A percentile compares a stretch with the other conserved stretches of the same genome.
Conservation (phyloP, 2,888 invertebrate species). For the Auanema freiburgensis region DNA sequence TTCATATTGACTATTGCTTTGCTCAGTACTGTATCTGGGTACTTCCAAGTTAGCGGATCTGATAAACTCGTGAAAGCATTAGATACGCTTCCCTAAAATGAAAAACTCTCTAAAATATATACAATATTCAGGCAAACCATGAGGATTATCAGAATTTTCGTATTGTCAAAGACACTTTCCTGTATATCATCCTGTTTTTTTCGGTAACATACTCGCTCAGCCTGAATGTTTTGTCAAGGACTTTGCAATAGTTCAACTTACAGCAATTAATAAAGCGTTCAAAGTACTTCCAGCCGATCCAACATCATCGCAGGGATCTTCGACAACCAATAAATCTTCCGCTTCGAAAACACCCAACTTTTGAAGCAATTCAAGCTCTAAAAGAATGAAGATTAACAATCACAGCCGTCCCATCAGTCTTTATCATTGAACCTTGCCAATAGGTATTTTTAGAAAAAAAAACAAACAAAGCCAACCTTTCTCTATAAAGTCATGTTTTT, state of each 20-base stretch:
- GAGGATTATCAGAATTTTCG: no score
- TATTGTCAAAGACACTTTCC: no score
- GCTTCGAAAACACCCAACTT: slow-evolving; percentile 13
- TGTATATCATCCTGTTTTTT: no score
- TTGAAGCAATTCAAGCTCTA: slow-evolving; percentile 17
- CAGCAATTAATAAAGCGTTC: slow-evolving; percentile 68
- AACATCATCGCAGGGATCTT: slow-evolving; percentile 40
- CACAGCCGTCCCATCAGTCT: background rate
- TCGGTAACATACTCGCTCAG: no score
- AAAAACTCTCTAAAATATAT: no score
- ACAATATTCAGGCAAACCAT: no score
- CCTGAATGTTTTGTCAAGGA: no score
- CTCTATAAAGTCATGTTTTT: background rate
- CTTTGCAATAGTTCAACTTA: slow-evolving; percentile 8
- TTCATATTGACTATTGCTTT: no score
- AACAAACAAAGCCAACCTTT: background rate
- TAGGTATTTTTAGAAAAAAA: background rate
- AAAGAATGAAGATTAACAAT: slow-evolving; percentile 7
- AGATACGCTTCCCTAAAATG: no score
- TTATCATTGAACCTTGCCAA: background rate
- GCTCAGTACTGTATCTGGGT: no score
- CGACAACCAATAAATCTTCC: slow-evolving; percentile 32
- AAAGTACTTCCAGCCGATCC: slow-evolving; percentile 68
- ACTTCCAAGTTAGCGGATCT: no score
- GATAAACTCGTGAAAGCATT: no score